Evolutionary conservation across 2,888 invertebrate genomes (phyloP).

Genomic region (Eupithecia abbreviata): DNA sequence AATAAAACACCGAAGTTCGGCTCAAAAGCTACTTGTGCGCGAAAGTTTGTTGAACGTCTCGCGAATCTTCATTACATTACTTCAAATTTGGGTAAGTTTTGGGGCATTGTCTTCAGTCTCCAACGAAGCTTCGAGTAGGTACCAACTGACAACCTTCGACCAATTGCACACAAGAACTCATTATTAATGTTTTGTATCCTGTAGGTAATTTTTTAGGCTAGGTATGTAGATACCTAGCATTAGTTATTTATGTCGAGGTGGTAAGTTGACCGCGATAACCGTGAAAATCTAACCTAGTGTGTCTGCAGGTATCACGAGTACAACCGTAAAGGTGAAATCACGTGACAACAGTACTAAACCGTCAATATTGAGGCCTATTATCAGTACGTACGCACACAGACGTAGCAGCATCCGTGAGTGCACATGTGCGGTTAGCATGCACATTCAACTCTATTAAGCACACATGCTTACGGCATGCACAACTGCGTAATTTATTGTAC

Average conservation of each 20-base stretch:
- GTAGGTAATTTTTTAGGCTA: background rate
- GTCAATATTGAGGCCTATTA: conserved; percentile 55
- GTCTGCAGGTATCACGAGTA: conserved; percentile 21
- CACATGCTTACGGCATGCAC: conserved; percentile 57
- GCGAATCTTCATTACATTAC: conserved; percentile 53
- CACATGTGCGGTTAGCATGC: conserved; percentile 54
- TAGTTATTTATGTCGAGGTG: conserved; percentile 31
- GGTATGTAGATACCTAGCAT: background rate
- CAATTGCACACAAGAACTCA: background rate
- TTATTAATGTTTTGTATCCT: background rate
- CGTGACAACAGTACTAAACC: conserved; percentile 34
- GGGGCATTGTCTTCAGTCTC: conserved; percentile 7
- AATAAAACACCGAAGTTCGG: conserved; percentile 72
- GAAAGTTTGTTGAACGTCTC: conserved; percentile 74
- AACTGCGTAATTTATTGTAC: conserved; percentile 75
- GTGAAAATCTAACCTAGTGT: conserved; percentile 31
- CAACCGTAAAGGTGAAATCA: conserved; percentile 38
- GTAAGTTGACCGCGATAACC: conserved; percentile 40
- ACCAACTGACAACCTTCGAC: background rate
- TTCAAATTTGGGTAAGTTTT: conserved; percentile 34
- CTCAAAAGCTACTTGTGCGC: conserved; percentile 60
- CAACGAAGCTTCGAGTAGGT: background rate
- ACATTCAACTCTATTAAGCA: conserved; percentile 52
- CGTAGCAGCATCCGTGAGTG: conserved; percentile 24
- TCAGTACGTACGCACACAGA: conserved; percentile 47